Percentiles rank a stretch among this genome's conserved stretches.
These are phyloP conservation scores for Pemphigus obesinymphae DNA, from an alignment of 1,140 invertebrate genomes.

Conservation along the genomic window DNA sequence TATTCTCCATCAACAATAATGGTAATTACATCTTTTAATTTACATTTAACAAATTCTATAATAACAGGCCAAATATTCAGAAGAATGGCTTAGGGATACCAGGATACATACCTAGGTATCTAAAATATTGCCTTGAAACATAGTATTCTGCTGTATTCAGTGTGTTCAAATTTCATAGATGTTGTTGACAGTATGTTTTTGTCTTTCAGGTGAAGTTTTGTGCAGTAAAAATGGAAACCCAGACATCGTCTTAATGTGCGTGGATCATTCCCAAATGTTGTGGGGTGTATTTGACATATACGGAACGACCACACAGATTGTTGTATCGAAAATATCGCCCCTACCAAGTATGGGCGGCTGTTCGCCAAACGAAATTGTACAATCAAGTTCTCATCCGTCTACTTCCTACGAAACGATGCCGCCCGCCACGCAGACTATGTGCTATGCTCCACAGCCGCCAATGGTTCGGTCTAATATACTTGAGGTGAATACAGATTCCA, in stretches of 20 bases:
- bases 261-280: constrained; percentile 79
- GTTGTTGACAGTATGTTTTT: too few species aligned
- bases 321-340: neutral
- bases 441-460: neutral
- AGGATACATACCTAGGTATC: too few species aligned
- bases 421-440: neutral
- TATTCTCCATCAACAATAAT: constrained; percentile 75
- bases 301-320: constrained; percentile 82
- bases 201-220: constrained; percentile 70
- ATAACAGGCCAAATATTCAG: too few species aligned
- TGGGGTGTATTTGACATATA: constrained; percentile 97
- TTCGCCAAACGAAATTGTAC: neutral
- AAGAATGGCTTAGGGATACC: too few species aligned
- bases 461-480: constrained; percentile 13
- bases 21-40: too few species aligned
- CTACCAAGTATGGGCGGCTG: neutral
- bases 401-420: neutral
- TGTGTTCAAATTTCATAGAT: too few species aligned
- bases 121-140: constrained; percentile 32
- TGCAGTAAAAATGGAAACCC: constrained; percentile 82
- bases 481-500: constrained; percentile 47
- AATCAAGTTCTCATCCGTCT: neutral
- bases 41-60: too few species aligned
- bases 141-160: neutral
- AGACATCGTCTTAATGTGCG: constrained; percentile 83